A percentile compares a stretch with the other conserved stretches of the same genome.
These are phyloP conservation scores for Xanthia icteritia DNA, from an alignment of 2,888 invertebrate species.

Conservation along the genomic window DNA sequence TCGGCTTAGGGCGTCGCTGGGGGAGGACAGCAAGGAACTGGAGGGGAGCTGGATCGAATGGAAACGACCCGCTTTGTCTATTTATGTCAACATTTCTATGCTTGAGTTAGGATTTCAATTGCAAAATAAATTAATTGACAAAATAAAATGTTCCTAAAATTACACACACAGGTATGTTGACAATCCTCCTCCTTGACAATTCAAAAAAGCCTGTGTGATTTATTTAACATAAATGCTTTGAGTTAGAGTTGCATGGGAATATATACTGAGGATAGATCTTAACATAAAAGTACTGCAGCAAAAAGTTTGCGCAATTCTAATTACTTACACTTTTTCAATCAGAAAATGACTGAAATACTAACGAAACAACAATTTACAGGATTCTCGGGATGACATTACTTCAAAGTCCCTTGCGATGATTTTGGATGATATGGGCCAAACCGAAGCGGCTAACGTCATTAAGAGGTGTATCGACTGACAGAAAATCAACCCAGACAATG, in stretches of 20 bases:
- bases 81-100: neutral
- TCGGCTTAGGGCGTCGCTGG: too few species aligned
- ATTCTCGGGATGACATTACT: slow-evolving; percentile 75
- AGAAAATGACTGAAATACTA: neutral
- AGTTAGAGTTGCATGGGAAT: neutral
- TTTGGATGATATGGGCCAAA: slow-evolving; percentile 80
- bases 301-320: neutral
- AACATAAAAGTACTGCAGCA: neutral
- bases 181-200: too few species aligned
- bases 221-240: too few species aligned
- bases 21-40: too few species aligned
- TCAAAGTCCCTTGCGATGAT: slow-evolving; percentile 78
- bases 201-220: too few species aligned
- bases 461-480: slow-evolving; percentile 68
- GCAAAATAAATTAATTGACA: neutral
- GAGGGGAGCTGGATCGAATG: too few species aligned
- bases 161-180: too few species aligned
- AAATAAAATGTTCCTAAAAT: neutral
- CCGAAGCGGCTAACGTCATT: slow-evolving; percentile 77
- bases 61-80: neutral
- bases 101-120: neutral
- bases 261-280: neutral
- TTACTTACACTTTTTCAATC: neutral
- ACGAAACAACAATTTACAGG: slow-evolving; percentile 69
- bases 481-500: neutral